Base-by-base conservation (phyloP, 2,797 vertebrate genomes). In the Scyliorhinus canicula region DNA sequence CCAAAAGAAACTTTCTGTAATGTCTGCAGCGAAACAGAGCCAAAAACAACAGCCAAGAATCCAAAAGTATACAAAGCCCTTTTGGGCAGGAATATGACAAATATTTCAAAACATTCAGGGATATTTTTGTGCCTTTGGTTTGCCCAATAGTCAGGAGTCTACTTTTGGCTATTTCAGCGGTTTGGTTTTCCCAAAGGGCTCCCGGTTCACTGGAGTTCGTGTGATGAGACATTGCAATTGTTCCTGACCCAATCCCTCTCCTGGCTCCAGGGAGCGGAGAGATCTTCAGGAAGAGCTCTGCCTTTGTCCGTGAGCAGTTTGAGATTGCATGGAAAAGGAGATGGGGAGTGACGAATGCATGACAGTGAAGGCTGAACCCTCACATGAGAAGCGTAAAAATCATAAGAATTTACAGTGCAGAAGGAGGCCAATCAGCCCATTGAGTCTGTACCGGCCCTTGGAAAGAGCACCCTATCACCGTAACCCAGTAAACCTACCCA, bases 1-100 rank as follows among this genome's bases (percentile, higher is more conserved):
- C 88, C 88, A 91, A 91, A 65, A 57, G 88, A 91, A 91, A 91
- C 88, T 91, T 91, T 91, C 65, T 91, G 88, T 91, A 91, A 91
- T 44, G 88, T 91, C 88, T 91, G 60, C 47, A 91, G 6, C 60
- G 24, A 65, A 14, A 26, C n/a, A 24, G 88, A 65, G 88, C 88
- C 88, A 91, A 91, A 91, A 60, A 31, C 88, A 91, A 91, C 60
- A 91, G 88, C 88, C 88, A 91, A 91, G 88, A 91, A 91, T 91
- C 88, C 60, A 65, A 26, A 91, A 91, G 88, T 91, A 91, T 91
- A 91, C 88, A 91, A 44, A 65, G 24, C 88, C 19, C 24, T 91
- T 91, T 91, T 91, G 57, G 57, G 40, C 88, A 28, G 60, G 60
- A 91, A 40, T 44, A 91, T 9, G 47, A 44, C 60, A 91, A 91